Base-by-base conservation (phyloP, 2,888 invertebrate species). In the Camptogramma bilineatum region DNA sequence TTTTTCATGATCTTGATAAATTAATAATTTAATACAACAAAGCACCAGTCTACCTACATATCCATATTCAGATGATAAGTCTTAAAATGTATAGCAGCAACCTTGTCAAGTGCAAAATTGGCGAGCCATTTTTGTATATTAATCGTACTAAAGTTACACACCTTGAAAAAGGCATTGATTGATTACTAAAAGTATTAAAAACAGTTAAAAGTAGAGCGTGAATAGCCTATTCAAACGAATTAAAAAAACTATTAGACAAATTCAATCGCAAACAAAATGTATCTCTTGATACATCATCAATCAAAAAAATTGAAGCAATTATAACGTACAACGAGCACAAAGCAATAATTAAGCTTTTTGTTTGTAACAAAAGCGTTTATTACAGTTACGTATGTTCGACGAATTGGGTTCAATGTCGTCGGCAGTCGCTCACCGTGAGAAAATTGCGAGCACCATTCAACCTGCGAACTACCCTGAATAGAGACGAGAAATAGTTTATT, bases 341-440 rank as follows among this genome's bases (percentile, higher is more conserved):
- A 52, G 59, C 42, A 56, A 53, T 62, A 59, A 62, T 62, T 56
- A 54, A 31, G 31, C 34, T 59, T 56, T 62, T 64, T 64, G 61
- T 62, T 52, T 62, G 57, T 47, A 66, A 60, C 58, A 62, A 67
- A 55, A 61, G 61, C 48, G 42, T 53, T 64, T 57, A 58, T 65
- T 64, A 70, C 64, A 64, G 71, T 71, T 69, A 68, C 64, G 68
- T 66, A 65, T 63, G 51, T 52, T 42, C 39, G 53, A 63, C 69
- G 60, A 70, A 77, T 76, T 76, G 71, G 73, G 73, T 79, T 80
- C 82, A 83, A 81, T 81, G 82, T 77, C 80, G 57, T 62, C 62
- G n/a, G n/a, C n/a, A 72, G 77, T 73, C 70, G 75, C 62, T 76
- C 31, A 64, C 78, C 81, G 83, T 84, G 83, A 82, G 82, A 84